Base-by-base conservation (phyloP, 1,140 invertebrate genomes). In the Drosophila obscura region DNA sequence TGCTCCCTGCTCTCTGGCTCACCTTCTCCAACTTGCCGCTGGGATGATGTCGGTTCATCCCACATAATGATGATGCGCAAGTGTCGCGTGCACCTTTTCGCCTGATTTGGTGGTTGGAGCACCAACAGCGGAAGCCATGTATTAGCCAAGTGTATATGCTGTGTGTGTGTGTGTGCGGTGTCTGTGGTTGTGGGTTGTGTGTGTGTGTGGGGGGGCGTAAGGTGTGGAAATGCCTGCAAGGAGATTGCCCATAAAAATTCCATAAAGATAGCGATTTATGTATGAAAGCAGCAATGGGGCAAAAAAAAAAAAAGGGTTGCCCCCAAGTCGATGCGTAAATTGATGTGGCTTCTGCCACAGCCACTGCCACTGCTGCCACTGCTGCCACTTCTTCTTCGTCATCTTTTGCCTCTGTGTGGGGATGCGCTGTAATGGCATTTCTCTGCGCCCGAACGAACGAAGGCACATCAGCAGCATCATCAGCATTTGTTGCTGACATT, bases 231-330 rank as follows among this genome's bases (percentile, higher is more conserved):
- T 80, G 83, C 83, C 84, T 88, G 80, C 83, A 59, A 90, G 88
- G 88, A 90, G 88, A 90, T 90, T 90, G 88, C 77, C 88, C 88
- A 90, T 90, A 90, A 90, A 90, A 90, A 90, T 90, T 90, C 88
- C 88, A 90, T 90, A 90, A 90, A 90, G 88, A 90, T 90, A 90
- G 74, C 88, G 88, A 90, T 90, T 90, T 90, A 90, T 90, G 81
- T 78, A 61, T 69, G 52, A 65, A 50, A 69, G 55, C 68, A 26
- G 74, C 69, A 67, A 39, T 39, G 35, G 35, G 4, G 26, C 22
- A 24, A 3, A 24, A 24, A 24, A 28, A 35, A 87, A 76, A 69
- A 88, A 87, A 88, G 83, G 83, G 83, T 88, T 88, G 83, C 62
- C 9, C 35, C 35, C 82, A 59, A 65, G 56, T 79, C 83, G 71